Evolutionary conservation across 2,888 invertebrate species (phyloP).

Genomic region (Nemapogon koenigi): DNA sequence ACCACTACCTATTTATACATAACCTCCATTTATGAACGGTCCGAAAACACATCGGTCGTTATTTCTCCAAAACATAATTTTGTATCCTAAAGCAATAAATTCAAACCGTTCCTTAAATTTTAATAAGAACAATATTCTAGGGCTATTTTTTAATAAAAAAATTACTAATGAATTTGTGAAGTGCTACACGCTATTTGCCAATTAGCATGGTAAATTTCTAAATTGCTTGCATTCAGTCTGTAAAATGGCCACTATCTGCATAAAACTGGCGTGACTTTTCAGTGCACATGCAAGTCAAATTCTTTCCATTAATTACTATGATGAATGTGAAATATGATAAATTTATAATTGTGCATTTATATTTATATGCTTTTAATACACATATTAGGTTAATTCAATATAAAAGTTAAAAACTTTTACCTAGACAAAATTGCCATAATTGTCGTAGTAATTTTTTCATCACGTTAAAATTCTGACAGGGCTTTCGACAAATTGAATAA

Average conservation of each 20-base stretch:
- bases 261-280: conserved; percentile 2
- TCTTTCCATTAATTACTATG: conserved; percentile 5
- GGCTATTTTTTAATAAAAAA: conserved; percentile 3
- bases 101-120: conserved; percentile 3
- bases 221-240: conserved; percentile 6
- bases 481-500: too few species aligned
- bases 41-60: neutral
- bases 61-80: neutral
- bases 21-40: neutral
- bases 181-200: conserved; percentile 8
- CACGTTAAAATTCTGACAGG: too few species aligned
- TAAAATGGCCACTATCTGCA: conserved; percentile 4
- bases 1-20: neutral
- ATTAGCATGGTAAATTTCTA: conserved; percentile 9
- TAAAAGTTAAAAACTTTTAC: too few species aligned
- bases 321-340: conserved; percentile 1
- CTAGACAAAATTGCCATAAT: too few species aligned
- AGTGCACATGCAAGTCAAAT: conserved; percentile 8
- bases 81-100: neutral
- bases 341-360: too few species aligned
- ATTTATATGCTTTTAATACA: too few species aligned
- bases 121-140: neutral
- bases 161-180: conserved; percentile 9
- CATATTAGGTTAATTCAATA: too few species aligned
- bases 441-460: too few species aligned